These are phyloP conservation scores for Oscheius sp. DNA, from an alignment of 2,888 invertebrate genomes.

Conservation along the genomic window DNA sequence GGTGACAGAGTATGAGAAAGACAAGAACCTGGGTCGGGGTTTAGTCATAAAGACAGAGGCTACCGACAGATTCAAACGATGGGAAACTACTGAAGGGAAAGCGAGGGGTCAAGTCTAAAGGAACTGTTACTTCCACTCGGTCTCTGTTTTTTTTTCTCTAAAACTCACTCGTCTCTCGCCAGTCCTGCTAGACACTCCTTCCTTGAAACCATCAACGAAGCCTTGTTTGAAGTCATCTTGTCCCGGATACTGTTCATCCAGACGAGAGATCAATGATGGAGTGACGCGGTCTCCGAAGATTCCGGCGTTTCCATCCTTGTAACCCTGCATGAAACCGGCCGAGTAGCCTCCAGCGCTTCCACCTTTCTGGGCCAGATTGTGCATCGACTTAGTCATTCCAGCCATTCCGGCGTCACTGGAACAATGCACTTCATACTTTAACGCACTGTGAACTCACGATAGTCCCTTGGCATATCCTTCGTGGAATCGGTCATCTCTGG, in stretches of 20 bases:
- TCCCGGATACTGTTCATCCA: slow-evolving; percentile 73
- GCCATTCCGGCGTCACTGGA: slow-evolving; percentile 70
- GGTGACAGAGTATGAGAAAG: not conserved
- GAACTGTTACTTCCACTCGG: not conserved
- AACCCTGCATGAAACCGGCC: slow-evolving; percentile 73
- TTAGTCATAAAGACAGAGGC: not conserved
- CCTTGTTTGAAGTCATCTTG: slow-evolving; percentile 74
- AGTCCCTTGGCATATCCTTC: slow-evolving; percentile 72
- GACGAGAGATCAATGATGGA: slow-evolving; percentile 69
- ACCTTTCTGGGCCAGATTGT: slow-evolving; percentile 69
- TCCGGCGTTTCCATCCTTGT: slow-evolving; percentile 72
- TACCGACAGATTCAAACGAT: not conserved
- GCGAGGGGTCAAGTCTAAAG: not conserved
- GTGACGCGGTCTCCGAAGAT: slow-evolving; percentile 73
- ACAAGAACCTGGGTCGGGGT: too few relatives aligned
- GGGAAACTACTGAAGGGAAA: not conserved
- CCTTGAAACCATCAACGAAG: slow-evolving; percentile 74
- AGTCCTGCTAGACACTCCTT: slow-evolving; percentile 64
- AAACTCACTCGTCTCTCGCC: slow-evolving; percentile 47
- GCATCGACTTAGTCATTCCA: slow-evolving; percentile 73
- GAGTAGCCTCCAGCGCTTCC: slow-evolving; percentile 68
- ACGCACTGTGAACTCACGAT: slow-evolving; percentile 32
- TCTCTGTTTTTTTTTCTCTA: not conserved
- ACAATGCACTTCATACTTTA: not conserved
- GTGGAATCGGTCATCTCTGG: slow-evolving; percentile 67